These are phyloP conservation scores for Chrysina gloriosa DNA, from an alignment of 2,888 invertebrate genomes.

Conservation along the genomic window DNA sequence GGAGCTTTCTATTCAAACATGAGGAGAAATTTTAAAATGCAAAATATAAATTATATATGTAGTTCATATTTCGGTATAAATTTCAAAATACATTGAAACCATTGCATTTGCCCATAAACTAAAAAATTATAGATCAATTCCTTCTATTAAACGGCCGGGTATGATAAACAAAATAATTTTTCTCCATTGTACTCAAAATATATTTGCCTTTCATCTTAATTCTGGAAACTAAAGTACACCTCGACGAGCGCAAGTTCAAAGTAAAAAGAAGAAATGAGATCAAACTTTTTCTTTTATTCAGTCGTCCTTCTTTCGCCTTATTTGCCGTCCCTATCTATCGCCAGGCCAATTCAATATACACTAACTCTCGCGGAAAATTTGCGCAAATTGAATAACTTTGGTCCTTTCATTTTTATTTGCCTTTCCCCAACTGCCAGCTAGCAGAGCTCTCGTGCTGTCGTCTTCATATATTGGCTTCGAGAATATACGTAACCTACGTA, in stretches of 20 bases:
- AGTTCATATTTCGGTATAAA: too few species aligned
- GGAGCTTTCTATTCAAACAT: too few species aligned
- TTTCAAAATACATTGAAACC: too few species aligned
- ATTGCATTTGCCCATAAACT: too few species aligned
- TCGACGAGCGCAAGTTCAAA: not conserved
- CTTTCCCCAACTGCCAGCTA: conserved; percentile 48
- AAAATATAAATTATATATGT: too few species aligned
- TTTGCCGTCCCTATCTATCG: conserved; percentile 41
- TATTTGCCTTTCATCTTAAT: conserved; percentile 10
- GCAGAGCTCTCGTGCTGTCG: conserved; percentile 31
- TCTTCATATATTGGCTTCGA: conserved; percentile 56
- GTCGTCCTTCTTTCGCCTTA: conserved; percentile 13
- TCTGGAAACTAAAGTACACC: conserved; percentile 9
- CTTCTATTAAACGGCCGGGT: too few species aligned
- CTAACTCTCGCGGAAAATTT: conserved; percentile 62
- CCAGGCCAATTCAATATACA: conserved; percentile 58
- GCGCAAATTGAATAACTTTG: conserved; percentile 64
- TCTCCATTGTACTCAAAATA: too few species aligned
- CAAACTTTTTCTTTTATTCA: conserved; percentile 12
- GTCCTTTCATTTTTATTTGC: conserved; percentile 62
- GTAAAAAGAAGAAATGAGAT: conserved; percentile 17
- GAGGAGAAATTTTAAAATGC: too few species aligned
- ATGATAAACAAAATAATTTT: too few species aligned
- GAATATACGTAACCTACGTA: conserved; percentile 49
- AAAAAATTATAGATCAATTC: too few species aligned